Conservation (phyloP, 2,797 vertebrate genomes). For the Sphaeramia orbicularis region DNA sequence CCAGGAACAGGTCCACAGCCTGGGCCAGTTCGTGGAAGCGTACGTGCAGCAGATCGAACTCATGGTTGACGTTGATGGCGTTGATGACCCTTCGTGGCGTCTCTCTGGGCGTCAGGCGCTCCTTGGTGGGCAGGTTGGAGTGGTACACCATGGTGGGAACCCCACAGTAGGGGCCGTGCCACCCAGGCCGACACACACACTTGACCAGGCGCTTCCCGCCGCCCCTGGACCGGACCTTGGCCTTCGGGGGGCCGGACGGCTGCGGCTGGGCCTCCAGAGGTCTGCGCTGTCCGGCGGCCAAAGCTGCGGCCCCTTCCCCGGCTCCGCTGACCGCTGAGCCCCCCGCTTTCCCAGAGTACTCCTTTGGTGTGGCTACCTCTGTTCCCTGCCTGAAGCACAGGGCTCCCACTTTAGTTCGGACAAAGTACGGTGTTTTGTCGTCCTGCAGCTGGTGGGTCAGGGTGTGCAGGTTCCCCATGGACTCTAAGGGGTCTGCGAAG, state of each 20-base stretch:
- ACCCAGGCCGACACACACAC: conserved; percentile 94
- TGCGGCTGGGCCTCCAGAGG: conserved; percentile 73
- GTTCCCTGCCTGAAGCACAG: conserved; percentile 95
- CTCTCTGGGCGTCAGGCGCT: conserved; percentile 91
- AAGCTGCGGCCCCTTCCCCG: conserved; percentile 18
- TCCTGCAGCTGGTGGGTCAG: conserved; percentile 86
- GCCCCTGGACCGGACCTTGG: conserved; percentile 68
- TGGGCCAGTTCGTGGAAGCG: conserved; percentile 93
- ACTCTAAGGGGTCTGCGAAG: conserved; percentile 42
- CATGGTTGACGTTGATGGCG: conserved; percentile 97
- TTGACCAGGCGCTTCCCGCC: conserved; percentile 87
- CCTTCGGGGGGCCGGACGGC: conserved; percentile 59
- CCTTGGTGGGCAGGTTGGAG: conserved; percentile 97
- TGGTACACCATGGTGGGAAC: conserved; percentile 98
- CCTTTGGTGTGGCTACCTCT: conserved; percentile 82
- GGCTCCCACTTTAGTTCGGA: conserved; percentile 93
- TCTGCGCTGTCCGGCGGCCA: conserved; percentile 66
- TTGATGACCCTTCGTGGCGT: conserved; percentile 93
- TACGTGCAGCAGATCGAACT: conserved; percentile 95
- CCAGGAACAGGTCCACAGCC: conserved; percentile 93
- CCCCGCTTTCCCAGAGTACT: conserved; percentile 65
- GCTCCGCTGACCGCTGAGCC: conserved; percentile 38
- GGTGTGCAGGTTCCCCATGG: conserved; percentile 86
- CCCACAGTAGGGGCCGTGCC: conserved; percentile 97
- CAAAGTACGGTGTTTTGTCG: conserved; percentile 90